phyloP scores from a whole-genome alignment of 2,797 vertebrate species.

The Coregonus ussuriensis region DNA sequence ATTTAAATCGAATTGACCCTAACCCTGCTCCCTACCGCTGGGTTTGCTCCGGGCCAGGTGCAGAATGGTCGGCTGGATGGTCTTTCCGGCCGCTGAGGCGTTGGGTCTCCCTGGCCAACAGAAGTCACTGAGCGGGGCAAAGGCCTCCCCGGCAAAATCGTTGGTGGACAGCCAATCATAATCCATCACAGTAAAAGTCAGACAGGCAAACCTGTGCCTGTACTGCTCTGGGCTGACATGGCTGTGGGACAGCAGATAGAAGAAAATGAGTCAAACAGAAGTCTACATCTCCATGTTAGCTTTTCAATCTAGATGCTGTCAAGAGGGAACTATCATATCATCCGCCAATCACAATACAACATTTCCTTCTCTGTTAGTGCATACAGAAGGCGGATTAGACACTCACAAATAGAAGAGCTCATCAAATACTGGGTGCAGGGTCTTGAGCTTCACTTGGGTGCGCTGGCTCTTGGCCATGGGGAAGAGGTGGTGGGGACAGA shows the following conservation, averaged over 20 bases:
- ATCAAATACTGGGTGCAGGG: constrained; percentile 88
- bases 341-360: constrained; percentile 6
- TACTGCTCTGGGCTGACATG: constrained; percentile 87
- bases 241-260: constrained; percentile 58
- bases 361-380: constrained; percentile 5
- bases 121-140: constrained; percentile 82
- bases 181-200: constrained; percentile 92
- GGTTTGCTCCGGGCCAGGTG: constrained; percentile 82
- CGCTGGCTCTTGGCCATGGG: constrained; percentile 85
- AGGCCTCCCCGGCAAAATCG: constrained; percentile 88
- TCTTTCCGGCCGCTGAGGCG: constrained; percentile 75
- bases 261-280: neutral
- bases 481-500: constrained; percentile 88
- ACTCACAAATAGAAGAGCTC: constrained; percentile 90
- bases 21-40: constrained; percentile 61
- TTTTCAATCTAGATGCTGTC: neutral
- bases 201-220: constrained; percentile 84
- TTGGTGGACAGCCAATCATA: constrained; percentile 93
- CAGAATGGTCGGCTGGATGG: constrained; percentile 80
- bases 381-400: neutral
- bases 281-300: neutral
- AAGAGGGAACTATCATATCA: neutral
- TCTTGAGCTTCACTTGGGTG: constrained; percentile 89
- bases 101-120: constrained; percentile 82
- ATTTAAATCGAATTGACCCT: neutral